Evolutionary conservation across 2,797 vertebrate species (phyloP).

Genomic region (Eospalax fontanierii): DNA sequence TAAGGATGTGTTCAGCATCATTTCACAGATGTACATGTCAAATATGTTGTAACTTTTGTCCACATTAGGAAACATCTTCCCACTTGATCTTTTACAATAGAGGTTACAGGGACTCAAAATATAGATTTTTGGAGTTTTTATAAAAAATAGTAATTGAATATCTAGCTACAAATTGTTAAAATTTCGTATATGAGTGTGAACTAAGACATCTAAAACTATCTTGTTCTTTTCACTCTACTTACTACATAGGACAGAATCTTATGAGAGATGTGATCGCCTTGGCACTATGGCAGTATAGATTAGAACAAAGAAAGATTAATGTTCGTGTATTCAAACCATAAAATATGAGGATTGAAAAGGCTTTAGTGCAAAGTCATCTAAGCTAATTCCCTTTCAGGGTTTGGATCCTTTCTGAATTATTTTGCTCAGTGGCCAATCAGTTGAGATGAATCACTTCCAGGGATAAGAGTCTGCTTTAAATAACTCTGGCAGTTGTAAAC

Average conservation of each 20-base stretch:
- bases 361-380: neutral
- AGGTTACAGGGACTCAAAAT: neutral
- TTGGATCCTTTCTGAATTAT: neutral
- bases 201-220: neutral
- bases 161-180: neutral
- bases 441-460: neutral
- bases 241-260: neutral
- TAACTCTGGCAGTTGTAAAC: conserved; percentile 13
- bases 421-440: conserved; percentile 15
- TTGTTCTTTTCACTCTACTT: neutral
- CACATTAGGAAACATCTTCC: neutral
- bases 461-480: conserved; percentile 7
- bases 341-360: neutral
- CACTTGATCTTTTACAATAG: conserved; percentile 13
- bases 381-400: neutral
- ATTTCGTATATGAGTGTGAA: neutral
- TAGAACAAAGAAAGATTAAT: conserved; percentile 17
- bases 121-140: neutral
- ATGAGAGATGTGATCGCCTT: conserved; percentile 14
- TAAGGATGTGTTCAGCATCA: neutral
- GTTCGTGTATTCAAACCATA: neutral
- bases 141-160: conserved; percentile 45
- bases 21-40: neutral
- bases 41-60: conserved; percentile 17
- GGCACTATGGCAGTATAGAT: neutral